Conservation (phyloP, 2,797 vertebrate species). For the Malacoctenus gilli region DNA sequence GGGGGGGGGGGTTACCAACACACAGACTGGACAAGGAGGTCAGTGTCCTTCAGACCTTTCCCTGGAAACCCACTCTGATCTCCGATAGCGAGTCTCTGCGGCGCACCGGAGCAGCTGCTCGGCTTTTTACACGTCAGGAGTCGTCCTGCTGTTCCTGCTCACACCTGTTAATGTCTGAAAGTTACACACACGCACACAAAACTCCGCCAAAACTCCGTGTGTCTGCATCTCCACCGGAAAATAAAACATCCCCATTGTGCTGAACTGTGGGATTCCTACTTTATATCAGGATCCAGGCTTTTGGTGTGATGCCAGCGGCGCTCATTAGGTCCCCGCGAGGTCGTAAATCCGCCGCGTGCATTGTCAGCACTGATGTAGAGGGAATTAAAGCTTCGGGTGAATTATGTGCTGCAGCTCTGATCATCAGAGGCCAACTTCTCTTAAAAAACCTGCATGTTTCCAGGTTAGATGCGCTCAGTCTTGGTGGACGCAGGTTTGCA, state of each 20-base stretch:
- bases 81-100: constrained; percentile 15
- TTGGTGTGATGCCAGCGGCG: constrained; percentile 17
- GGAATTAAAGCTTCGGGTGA: constrained; percentile 34
- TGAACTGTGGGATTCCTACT: constrained; percentile 58
- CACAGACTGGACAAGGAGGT: constrained; percentile 1
- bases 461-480: no score
- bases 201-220: background rate
- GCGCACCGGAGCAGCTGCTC: no score
- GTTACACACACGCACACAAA: no score
- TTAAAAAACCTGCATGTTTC: no score
- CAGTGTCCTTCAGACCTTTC: constrained; percentile 6
- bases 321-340: constrained; percentile 34
- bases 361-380: constrained; percentile 43
- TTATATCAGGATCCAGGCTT: constrained; percentile 49
- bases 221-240: constrained; percentile 52
- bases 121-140: no score
- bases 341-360: constrained; percentile 50
- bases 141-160: background rate
- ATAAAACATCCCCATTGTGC: constrained; percentile 66
- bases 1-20: constrained; percentile 4
- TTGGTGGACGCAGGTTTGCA: background rate
- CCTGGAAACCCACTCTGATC: constrained; percentile 20
- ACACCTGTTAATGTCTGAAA: constrained; percentile 38
- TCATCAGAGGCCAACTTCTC: background rate
- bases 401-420: constrained; percentile 25